These are phyloP conservation scores for Morone chrysops DNA, from an alignment of 2,113 vertebrate species.

Conservation along the genomic window DNA sequence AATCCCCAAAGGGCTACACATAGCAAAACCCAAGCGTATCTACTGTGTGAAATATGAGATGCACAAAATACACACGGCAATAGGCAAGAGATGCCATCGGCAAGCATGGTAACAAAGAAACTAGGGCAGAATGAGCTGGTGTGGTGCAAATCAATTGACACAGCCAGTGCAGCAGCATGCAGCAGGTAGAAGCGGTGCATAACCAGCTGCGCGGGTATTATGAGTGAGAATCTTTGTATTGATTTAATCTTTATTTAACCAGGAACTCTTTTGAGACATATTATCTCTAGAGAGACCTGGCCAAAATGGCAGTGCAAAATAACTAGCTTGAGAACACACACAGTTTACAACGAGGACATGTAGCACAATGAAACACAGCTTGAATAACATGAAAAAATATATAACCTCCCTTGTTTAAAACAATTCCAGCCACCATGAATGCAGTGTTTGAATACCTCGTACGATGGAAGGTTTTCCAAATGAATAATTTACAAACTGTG, in stretches of 20 bases:
- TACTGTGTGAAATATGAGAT: conserved; percentile 13
- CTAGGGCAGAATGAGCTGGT: background rate
- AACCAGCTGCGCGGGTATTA: background rate
- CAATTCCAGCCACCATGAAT: background rate
- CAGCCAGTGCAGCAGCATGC: background rate
- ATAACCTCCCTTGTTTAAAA: background rate
- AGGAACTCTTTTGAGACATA: background rate
- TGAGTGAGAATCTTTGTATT: background rate
- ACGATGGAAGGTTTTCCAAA: background rate
- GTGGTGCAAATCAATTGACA: conserved; percentile 28
- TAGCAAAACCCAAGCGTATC: conserved; percentile 8
- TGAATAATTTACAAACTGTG: too few species aligned
- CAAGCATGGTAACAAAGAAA: conserved; percentile 2
- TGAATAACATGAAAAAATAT: background rate
- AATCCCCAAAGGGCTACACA: conserved; percentile 24
- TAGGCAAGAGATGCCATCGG: conserved; percentile 1
- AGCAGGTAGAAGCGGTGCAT: background rate
- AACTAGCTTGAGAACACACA: background rate
- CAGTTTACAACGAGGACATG: background rate
- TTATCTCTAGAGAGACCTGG: background rate
- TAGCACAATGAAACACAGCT: background rate
- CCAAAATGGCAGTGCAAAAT: background rate
- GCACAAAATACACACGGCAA: background rate
- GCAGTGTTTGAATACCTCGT: background rate
- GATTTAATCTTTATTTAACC: conserved; percentile 10